Conservation (phyloP, 2,113 vertebrate species). For the Heloderma charlesbogerti region DNA sequence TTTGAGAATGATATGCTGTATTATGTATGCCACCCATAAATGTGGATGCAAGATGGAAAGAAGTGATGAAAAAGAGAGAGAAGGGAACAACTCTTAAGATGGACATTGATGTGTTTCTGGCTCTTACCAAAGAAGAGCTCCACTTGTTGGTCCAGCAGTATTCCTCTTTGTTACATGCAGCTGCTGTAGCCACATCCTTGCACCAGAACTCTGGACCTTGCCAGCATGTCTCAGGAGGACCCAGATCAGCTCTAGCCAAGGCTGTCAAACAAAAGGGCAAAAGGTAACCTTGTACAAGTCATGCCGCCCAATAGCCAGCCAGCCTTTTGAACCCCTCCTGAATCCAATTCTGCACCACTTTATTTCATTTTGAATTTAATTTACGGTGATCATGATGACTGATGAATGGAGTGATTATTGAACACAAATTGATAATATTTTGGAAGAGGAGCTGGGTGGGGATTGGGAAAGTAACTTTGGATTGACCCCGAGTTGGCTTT, state of each 20-base stretch:
- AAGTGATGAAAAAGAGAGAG: neutral
- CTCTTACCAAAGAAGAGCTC: slow-evolving; percentile 32
- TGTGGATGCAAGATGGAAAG: neutral
- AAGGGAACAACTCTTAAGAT: neutral
- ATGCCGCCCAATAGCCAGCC: too few species aligned
- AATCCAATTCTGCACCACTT: too few species aligned
- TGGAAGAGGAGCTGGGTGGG: too few species aligned
- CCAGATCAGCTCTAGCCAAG: fast-evolving
- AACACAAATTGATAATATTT: too few species aligned
- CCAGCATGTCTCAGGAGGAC: neutral
- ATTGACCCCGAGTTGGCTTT: too few species aligned
- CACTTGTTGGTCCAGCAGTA: neutral
- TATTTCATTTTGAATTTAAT: too few species aligned
- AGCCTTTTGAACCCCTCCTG: too few species aligned
- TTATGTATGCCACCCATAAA: neutral
- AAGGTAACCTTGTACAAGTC: neutral
- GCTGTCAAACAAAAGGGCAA: fast-evolving
- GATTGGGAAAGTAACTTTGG: too few species aligned
- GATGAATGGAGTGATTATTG: too few species aligned
- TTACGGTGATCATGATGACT: too few species aligned
- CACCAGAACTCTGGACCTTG: neutral
- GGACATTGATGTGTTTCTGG: too few species aligned
- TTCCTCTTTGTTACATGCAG: fast-evolving
- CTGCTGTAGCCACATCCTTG: neutral
- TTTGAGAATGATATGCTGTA: neutral